Base-by-base conservation (phyloP, 2,113 vertebrate species). In the Megaleporinus macrocephalus region DNA sequence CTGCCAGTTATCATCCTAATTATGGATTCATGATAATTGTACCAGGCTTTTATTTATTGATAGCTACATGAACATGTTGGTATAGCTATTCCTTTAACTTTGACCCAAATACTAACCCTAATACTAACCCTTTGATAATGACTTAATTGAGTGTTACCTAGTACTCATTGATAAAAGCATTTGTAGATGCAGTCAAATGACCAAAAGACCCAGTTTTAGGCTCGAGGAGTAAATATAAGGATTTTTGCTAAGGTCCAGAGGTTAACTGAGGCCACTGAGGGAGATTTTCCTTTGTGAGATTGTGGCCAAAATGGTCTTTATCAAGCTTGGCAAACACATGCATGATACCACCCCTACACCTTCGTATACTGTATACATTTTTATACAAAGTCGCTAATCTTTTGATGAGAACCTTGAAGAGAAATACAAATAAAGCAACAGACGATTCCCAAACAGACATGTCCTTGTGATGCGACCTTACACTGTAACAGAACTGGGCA, bases 341-440 rank as follows among this genome's bases (percentile, higher is more conserved):
- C 13, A 16, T 65, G 15, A 11, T 33, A 22, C 9, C n/a, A 12
- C 33, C 66, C 66, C 41, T 26, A 18, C 57, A 6, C 22, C 66
- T 44, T 12, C 20, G 24, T 24, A 70, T 30, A 36, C 30, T 68
- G 65, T 44, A 24, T 22, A 70, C 66, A 44, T 44, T 70, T 36
- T 44, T 2, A 14, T 36, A 68, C 18, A 36, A 68, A 36, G 9
- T 14, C 33, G n/a, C 66, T 22, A 18, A 65, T 69, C 20, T 15
- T 69, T 9, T 16, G 6, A 10, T 44, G 22, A 70, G 76, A 51
- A 12, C 73, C 73, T 76, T 76, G 55, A 76, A n/a, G 62, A 78
- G 75, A 63, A 77, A 26, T 27, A 62, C 75, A 77, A 78, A 78
- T 36, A 78, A 29, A 78, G 36, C 41, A 29, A 24, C 16, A 66